Evolutionary conservation across 2,888 invertebrate genomes (phyloP), one percentile per base, ranked within the genome.

Genomic region (Microplitis manilae): DNA sequence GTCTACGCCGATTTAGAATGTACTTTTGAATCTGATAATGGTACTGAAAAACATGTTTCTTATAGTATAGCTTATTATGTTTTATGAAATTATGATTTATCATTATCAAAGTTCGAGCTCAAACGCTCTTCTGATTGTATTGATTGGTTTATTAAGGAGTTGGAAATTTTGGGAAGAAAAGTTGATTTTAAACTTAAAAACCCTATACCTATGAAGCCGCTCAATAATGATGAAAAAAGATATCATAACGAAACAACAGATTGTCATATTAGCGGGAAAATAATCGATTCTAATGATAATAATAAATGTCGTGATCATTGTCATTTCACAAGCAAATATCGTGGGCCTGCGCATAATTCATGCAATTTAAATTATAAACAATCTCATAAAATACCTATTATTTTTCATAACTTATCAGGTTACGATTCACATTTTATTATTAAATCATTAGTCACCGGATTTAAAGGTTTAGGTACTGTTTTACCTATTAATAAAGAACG

Each of bases 391-490:
- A 20, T 20, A 20, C 20, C 20, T 20, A 20, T 20, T 20, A 20
- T 20, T 20, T 20, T 20, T 20, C 20, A 20, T 20, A 20, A 20
- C 20, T 17, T 17, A 20, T 79, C 80, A 1, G 84, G 82, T n/a
- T 84, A 84, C 77, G 85, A 86, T 74, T 75, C 81, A 8, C 83
- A 85, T 74, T 85, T 84, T 73, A 73, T 84, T 7, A 83, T 85
- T 39, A 80, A 79, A 71, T 75, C 73, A 70, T 78, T 85, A 20
- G 80, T 78, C 13, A 78, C 74, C 9, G 9, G 67, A 38, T 81
- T 84, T 40, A 9, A 77, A 5, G 84, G 84, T 39, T 6, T 40
- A 39, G 61, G 84, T 7, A 69, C 72, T n/a, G 40, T 85, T 4
- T 64, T 84, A 39, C 83, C 82, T 1, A 74, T 81, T n/a, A 83